These are phyloP conservation scores for Tachysurus vachellii DNA, from an alignment of 2,113 vertebrate genomes.

Conservation along the genomic window DNA sequence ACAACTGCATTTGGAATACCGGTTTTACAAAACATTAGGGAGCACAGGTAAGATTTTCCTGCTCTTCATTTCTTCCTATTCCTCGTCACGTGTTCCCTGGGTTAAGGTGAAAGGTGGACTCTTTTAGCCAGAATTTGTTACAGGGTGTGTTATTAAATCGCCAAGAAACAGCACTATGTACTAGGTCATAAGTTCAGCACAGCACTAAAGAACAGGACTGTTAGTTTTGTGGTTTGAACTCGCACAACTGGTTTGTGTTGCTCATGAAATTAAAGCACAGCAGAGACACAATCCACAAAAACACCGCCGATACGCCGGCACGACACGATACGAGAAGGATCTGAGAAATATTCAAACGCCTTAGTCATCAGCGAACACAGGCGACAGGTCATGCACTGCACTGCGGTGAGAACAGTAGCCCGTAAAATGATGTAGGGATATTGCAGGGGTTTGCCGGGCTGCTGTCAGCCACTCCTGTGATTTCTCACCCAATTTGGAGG, in stretches of 20 bases:
- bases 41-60: conserved; percentile 73
- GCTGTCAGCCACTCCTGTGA: conserved; percentile 7
- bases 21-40: conserved; percentile 89
- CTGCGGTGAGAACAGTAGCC: background rate
- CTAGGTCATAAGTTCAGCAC: background rate
- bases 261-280: background rate
- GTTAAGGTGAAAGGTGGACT: background rate
- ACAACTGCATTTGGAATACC: conserved; percentile 88
- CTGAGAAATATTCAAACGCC: background rate
- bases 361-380: background rate
- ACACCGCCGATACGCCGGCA: background rate
- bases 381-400: background rate
- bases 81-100: background rate
- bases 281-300: background rate
- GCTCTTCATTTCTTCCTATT: background rate
- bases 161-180: background rate
- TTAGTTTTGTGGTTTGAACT: conserved; percentile 26
- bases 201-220: background rate
- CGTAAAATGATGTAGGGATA: background rate
- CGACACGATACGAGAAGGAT: background rate
- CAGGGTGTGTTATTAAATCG: background rate
- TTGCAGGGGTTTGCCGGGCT: too few species aligned
- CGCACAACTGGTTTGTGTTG: conserved; percentile 30
- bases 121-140: background rate
- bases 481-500: conserved; percentile 11